Percentiles rank a stretch among this genome's conserved stretches.
phyloP scores from a whole-genome alignment of 2,113 vertebrate species.

The Baryphthengus martii region DNA sequence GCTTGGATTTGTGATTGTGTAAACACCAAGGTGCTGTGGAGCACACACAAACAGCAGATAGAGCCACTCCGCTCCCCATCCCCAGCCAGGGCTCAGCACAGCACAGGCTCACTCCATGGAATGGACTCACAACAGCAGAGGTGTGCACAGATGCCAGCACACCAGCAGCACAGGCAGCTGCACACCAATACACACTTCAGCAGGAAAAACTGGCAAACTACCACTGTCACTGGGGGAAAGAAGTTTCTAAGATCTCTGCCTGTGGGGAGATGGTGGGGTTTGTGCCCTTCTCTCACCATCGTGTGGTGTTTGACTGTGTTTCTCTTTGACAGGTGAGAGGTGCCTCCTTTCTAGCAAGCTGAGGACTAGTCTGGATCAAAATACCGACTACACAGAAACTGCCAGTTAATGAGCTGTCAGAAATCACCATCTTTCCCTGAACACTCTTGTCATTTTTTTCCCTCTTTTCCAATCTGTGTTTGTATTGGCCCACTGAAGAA shows the following conservation, averaged over 20 bases:
- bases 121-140: neutral
- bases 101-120: rapidly evolving
- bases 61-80: neutral
- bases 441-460: neutral
- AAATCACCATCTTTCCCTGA: neutral
- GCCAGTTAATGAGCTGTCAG: neutral
- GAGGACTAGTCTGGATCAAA: neutral
- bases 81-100: neutral
- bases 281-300: neutral
- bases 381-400: neutral
- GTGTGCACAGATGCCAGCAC: rapidly evolving
- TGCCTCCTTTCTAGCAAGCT: neutral
- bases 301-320: neutral
- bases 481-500: slow-evolving; percentile 21
- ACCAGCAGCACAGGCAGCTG: neutral
- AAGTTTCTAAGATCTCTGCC: neutral
- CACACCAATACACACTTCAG: neutral
- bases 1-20: neutral
- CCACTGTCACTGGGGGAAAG: neutral
- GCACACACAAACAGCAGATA: neutral
- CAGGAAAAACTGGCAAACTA: neutral
- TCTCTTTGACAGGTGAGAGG: neutral
- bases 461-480: neutral
- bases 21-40: neutral
- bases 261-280: neutral